These are phyloP conservation scores for Hirundichthys speculiger DNA, from an alignment of 2,113 vertebrate genomes.

Conservation along the genomic window DNA sequence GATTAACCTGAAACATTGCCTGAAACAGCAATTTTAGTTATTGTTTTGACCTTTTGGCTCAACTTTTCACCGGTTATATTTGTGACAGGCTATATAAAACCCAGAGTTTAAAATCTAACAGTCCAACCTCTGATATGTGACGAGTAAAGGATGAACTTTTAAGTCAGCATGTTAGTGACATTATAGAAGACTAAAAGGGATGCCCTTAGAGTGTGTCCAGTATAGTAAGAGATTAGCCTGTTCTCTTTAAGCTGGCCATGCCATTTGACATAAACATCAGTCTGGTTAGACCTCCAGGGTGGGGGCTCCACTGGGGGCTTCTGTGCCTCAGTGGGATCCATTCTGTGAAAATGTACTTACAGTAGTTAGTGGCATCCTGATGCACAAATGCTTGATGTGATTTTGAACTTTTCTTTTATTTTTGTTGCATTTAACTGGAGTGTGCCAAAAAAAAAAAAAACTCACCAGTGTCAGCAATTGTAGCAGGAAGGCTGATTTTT, in stretches of 20 bases:
- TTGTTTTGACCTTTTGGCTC: not conserved
- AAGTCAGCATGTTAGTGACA: constrained; percentile 47
- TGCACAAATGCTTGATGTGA: not conserved
- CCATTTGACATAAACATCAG: constrained; percentile 64
- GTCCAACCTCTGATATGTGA: constrained; percentile 7
- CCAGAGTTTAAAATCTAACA: constrained; percentile 8
- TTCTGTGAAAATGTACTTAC: constrained; percentile 16
- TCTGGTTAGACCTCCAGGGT: constrained; percentile 48
- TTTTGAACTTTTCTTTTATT: not conserved
- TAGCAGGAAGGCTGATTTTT: too few species aligned
- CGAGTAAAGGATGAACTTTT: constrained; percentile 47
- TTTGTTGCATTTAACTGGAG: not conserved
- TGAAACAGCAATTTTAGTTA: not conserved
- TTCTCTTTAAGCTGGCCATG: constrained; percentile 62
- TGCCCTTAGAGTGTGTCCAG: constrained; percentile 60
- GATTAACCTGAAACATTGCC: too few species aligned
- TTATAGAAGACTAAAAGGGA: constrained; percentile 54
- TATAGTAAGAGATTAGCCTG: constrained; percentile 70
- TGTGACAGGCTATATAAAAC: not conserved
- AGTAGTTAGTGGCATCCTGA: not conserved
- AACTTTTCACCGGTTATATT: not conserved
- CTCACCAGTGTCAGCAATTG: not conserved
- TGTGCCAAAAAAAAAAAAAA: not conserved
- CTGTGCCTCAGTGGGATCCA: constrained; percentile 22
- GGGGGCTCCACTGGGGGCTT: constrained; percentile 21